Percentiles rank a stretch among this genome's conserved stretches.
Evolutionary conservation across 1,140 invertebrate genomes (phyloP).

Genomic region (Conus ventricosus): DNA sequence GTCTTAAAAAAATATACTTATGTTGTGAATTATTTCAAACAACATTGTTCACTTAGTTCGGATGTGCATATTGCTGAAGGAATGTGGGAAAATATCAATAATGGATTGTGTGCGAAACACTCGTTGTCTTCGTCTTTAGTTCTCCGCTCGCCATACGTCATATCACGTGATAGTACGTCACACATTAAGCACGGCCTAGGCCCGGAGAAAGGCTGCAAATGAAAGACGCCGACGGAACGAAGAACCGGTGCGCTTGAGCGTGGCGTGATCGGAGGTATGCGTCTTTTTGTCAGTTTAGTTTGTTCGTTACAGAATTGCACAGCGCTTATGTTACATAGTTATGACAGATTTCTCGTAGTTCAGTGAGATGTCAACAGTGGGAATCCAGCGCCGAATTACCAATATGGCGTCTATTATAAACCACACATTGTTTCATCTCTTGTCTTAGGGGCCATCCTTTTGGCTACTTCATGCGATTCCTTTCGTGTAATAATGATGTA

Average conservation of each 20-base stretch:
- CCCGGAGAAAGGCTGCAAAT: not conserved
- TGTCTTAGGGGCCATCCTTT: too few species aligned
- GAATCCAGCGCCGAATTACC: not conserved
- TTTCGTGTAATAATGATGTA: too few species aligned
- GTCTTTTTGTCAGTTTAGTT: not conserved
- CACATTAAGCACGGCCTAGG: not conserved
- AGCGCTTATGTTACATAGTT: not conserved
- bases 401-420: not conserved
- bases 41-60: too few species aligned
- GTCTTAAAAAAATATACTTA: too few species aligned
- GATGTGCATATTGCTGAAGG: too few species aligned
- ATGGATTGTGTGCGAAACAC: not conserved
- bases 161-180: not conserved
- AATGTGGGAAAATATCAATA: not conserved
- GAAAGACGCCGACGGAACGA: not conserved
- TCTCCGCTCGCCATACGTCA: too few species aligned
- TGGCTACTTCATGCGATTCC: too few species aligned
- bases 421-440: too few species aligned
- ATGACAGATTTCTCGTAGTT: not conserved
- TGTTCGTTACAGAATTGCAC: too few species aligned
- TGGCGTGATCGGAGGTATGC: not conserved
- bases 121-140: not conserved
- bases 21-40: too few species aligned
- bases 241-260: not conserved
- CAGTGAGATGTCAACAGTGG: too few species aligned